Conservation (phyloP, 2,113 vertebrate species). For the Leptobrachium ailaonicum region DNA sequence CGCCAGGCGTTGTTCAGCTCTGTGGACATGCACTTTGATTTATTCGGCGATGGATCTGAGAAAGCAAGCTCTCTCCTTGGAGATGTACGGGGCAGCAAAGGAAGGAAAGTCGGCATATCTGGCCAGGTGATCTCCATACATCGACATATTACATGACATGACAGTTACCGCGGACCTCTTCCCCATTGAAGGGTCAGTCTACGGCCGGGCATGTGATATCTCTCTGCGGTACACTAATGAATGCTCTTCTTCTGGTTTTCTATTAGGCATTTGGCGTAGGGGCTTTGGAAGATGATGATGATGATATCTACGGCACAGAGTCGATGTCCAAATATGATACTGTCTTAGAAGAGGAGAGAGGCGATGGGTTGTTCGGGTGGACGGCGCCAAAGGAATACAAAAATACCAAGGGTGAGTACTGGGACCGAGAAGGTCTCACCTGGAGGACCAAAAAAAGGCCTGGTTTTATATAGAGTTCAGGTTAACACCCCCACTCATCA, state of each 20-base stretch:
- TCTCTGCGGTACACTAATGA: background rate
- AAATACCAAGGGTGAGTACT: slow-evolving; percentile 66
- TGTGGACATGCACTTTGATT: slow-evolving; percentile 66
- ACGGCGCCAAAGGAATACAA: slow-evolving; percentile 86
- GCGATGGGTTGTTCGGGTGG: slow-evolving; percentile 92
- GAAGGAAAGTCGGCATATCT: slow-evolving; percentile 80
- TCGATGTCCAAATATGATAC: slow-evolving; percentile 86
- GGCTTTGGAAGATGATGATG: slow-evolving; percentile 91
- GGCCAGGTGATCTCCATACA: slow-evolving; percentile 78
- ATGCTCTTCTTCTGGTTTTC: background rate
- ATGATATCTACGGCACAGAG: slow-evolving; percentile 90
- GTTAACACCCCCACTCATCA: too few species aligned
- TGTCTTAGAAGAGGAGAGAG: slow-evolving; percentile 84
- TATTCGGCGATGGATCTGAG: slow-evolving; percentile 73
- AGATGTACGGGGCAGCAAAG: slow-evolving; percentile 59
- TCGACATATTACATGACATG: background rate
- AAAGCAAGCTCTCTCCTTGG: slow-evolving; percentile 70
- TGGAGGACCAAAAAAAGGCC: too few species aligned
- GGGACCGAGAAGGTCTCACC: background rate
- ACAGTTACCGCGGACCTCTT: too few species aligned
- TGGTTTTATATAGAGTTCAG: too few species aligned
- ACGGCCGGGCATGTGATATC: too few species aligned
- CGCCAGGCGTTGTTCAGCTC: slow-evolving; percentile 73
- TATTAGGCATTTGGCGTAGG: slow-evolving; percentile 90
- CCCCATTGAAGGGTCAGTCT: too few species aligned